phyloP scores from a whole-genome alignment of 2,888 invertebrate species.

The Pasiphila rectangulata region DNA sequence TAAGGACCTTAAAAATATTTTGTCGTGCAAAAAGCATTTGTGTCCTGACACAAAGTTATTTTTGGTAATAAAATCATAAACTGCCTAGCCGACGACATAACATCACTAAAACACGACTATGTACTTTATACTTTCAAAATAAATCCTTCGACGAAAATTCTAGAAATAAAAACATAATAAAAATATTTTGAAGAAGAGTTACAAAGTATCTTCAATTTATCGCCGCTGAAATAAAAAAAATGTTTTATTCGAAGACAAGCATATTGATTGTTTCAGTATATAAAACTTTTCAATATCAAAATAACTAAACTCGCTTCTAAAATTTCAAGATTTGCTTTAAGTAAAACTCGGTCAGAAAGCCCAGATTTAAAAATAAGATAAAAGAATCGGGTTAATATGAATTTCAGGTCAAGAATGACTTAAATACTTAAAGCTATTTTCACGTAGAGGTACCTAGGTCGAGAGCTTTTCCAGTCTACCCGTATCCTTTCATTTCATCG shows the following conservation, averaged over 20 bases:
- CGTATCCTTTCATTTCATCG: constrained; percentile 75
- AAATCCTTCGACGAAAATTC: constrained; percentile 5
- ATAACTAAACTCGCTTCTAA: no score
- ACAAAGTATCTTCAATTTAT: constrained; percentile 19
- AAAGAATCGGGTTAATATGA: constrained; percentile 9
- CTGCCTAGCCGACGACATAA: background rate
- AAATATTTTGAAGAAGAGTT: constrained; percentile 16
- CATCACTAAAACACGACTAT: constrained; percentile 1
- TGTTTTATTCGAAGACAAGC: constrained; percentile 3
- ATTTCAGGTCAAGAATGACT: constrained; percentile 17
- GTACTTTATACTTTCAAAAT: background rate
- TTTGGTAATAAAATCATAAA: background rate
- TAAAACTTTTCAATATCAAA: no score
- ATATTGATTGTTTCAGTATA: constrained; percentile 5
- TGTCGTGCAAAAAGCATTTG: no score
- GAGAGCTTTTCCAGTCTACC: constrained; percentile 58
- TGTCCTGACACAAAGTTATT: no score
- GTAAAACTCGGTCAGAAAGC: background rate
- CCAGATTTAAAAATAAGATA: background rate
- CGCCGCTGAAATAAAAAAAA: constrained; percentile 5
- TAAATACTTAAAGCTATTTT: constrained; percentile 43
- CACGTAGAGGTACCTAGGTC: constrained; percentile 52
- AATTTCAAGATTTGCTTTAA: no score
- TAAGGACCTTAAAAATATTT: no score
- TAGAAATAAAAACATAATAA: constrained; percentile 7